Conservation (phyloP, 92 coral and sea anemone genomes). For the Ricordea florida region DNA sequence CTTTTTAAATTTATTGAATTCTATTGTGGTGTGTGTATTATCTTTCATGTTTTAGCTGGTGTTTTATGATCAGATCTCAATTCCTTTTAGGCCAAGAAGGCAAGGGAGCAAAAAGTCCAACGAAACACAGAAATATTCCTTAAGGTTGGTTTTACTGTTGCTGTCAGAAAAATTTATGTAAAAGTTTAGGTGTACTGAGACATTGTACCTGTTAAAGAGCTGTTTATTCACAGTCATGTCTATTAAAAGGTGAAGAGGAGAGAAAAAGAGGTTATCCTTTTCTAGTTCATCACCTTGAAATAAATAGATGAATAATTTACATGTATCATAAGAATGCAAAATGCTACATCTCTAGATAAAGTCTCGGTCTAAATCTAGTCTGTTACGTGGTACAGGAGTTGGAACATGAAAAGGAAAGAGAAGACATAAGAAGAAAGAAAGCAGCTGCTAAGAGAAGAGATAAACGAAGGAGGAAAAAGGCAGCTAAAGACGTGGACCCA, state of each 20-base stretch:
- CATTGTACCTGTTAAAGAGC: too few relatives aligned
- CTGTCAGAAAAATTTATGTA: too few relatives aligned
- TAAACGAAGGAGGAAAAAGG: slow-evolving; percentile 88
- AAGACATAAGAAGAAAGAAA: slow-evolving; percentile 91
- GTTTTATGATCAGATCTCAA: not conserved
- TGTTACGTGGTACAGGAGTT: slow-evolving; percentile 66
- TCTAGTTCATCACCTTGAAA: too few relatives aligned
- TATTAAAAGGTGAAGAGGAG: too few relatives aligned
- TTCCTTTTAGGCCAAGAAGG: slow-evolving; percentile 84
- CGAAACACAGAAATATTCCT: slow-evolving; percentile 88
- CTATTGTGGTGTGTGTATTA: not conserved
- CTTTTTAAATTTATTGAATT: not conserved
- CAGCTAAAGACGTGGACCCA: slow-evolving; percentile 79
- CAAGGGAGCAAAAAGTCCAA: slow-evolving; percentile 96
- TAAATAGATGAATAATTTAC: too few relatives aligned
- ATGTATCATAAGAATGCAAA: too few relatives aligned
- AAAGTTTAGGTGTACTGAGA: too few relatives aligned
- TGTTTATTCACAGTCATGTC: too few relatives aligned
- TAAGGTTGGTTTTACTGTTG: slow-evolving; percentile 73
- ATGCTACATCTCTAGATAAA: too few relatives aligned
- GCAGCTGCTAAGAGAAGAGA: slow-evolving; percentile 97
- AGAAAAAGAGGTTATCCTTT: too few relatives aligned
- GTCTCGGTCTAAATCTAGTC: too few relatives aligned
- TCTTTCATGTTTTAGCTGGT: not conserved
- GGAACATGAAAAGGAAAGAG: slow-evolving; percentile 92